phyloP scores from a whole-genome alignment of 1,140 invertebrate species.

The Myzus persicae region DNA sequence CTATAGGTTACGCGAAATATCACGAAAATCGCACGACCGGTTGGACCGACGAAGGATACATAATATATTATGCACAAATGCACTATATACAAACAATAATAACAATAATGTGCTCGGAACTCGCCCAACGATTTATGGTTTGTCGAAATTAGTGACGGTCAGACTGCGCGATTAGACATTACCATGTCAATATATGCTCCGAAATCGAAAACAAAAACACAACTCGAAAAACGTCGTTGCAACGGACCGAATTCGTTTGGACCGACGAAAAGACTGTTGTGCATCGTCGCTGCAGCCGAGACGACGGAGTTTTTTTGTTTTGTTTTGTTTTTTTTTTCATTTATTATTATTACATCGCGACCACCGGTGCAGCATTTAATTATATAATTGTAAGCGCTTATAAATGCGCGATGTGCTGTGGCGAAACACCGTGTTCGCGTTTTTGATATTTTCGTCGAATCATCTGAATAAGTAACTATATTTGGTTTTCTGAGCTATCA shows the following conservation, averaged over 20 bases:
- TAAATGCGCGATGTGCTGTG: background rate
- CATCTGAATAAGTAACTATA: background rate
- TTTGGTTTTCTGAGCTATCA: background rate
- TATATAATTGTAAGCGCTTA: background rate
- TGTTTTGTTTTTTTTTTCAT: background rate
- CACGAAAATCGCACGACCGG: background rate
- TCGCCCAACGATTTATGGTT: background rate
- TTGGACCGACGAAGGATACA: background rate
- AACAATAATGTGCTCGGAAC: background rate
- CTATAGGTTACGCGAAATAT: no score
- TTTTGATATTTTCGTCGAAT: background rate
- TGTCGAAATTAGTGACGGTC: no score
- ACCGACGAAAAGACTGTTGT: background rate
- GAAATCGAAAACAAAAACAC: background rate
- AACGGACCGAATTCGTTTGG: background rate
- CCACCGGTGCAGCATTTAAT: background rate
- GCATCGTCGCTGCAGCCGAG: background rate
- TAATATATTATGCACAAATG: background rate
- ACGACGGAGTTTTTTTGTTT: background rate
- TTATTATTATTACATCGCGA: constrained; percentile 11
- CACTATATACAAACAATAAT: background rate
- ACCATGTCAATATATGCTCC: background rate
- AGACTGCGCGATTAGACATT: no score
- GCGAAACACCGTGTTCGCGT: background rate
- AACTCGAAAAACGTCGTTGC: background rate